Percentiles rank a stretch among this genome's conserved stretches.
These are phyloP conservation scores for Cryptoblepharus egeriae DNA, from an alignment of 2,797 vertebrate genomes.

Conservation along the genomic window DNA sequence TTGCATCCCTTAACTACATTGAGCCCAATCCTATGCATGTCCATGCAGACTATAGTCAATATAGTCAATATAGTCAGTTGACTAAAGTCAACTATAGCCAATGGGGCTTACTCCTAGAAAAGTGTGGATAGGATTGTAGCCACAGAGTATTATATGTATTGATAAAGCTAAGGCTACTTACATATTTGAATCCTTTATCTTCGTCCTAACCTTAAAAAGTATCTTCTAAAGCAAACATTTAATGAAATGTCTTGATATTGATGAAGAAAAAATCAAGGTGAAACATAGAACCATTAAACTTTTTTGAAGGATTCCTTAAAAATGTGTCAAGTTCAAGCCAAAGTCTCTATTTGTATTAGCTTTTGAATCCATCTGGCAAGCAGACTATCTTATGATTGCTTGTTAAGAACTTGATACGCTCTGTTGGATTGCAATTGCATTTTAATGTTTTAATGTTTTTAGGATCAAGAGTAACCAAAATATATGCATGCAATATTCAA, in stretches of 20 bases:
- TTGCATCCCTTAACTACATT: background rate
- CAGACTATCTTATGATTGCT: constrained; percentile 9
- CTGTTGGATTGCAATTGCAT: constrained; percentile 26
- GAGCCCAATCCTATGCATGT: no score
- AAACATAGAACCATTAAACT: background rate
- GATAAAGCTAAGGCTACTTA: background rate
- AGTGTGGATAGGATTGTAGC: no score
- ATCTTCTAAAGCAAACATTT: background rate
- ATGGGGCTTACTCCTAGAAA: no score
- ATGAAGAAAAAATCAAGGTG: background rate
- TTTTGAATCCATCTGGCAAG: constrained; percentile 32
- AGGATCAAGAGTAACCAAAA: constrained; percentile 18
- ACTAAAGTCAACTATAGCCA: no score
- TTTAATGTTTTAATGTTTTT: constrained; percentile 16
- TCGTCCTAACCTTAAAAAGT: background rate
- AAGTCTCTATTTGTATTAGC: background rate
- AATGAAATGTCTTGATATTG: background rate
- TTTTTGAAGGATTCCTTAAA: background rate
- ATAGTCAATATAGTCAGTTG: no score
- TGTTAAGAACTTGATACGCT: constrained; percentile 32
- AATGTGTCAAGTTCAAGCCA: constrained; percentile 24
- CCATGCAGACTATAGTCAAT: no score
- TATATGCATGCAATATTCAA: background rate
- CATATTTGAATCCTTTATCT: background rate
- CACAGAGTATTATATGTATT: background rate